A percentile compares a stretch with the other conserved stretches of the same genome.
Evolutionary conservation across 35 echinoderm and acorn worm genomes (phyloP).

Genomic region (Holothuria glaberrima): DNA sequence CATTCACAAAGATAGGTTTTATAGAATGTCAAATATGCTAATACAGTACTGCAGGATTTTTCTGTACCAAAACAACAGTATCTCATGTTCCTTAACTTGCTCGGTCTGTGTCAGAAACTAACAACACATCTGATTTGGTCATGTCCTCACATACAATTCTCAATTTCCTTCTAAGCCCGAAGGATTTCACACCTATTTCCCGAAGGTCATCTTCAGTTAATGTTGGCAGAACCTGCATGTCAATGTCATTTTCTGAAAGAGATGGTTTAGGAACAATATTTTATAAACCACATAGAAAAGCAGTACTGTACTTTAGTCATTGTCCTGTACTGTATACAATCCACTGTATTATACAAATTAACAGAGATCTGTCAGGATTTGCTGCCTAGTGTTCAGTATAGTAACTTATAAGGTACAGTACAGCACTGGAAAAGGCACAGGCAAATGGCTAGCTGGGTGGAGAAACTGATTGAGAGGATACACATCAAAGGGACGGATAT

Average conservation of each 20-base stretch:
- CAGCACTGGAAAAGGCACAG: neutral
- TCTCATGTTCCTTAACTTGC: neutral
- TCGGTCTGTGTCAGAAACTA: neutral
- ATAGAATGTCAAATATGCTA: neutral
- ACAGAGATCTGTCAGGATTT: neutral
- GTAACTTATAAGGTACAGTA: neutral
- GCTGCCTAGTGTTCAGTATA: neutral
- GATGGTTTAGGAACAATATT: neutral
- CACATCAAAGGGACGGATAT: too few species aligned
- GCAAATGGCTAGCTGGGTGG: neutral
- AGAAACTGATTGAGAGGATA: neutral
- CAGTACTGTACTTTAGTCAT: too few species aligned
- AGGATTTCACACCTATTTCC: conserved; percentile 10
- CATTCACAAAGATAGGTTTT: neutral
- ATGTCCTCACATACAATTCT: conserved; percentile 25
- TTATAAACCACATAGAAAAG: too few species aligned
- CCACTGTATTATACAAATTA: too few species aligned
- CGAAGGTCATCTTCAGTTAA: neutral
- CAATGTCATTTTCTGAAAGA: conserved; percentile 35
- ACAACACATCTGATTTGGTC: neutral
- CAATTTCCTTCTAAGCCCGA: conserved; percentile 4
- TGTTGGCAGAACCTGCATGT: neutral
- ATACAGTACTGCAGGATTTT: neutral
- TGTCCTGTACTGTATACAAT: too few species aligned
- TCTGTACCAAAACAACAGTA: conserved; percentile 14